These are phyloP conservation scores for Tipula unca DNA, from an alignment of 2,888 invertebrate genomes.

Conservation along the genomic window DNA sequence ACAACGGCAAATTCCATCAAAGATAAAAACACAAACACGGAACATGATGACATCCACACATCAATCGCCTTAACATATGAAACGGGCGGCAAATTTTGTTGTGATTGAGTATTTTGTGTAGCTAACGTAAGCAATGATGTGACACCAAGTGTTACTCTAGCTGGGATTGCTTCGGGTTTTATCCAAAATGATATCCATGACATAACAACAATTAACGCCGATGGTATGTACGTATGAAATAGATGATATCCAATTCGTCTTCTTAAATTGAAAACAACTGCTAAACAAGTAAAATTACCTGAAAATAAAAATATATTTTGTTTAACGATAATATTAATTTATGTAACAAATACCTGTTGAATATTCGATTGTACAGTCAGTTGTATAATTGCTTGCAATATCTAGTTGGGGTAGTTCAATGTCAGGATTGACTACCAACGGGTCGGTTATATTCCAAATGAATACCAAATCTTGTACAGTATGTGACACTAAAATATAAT, in stretches of 20 bases:
- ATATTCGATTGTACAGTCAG: constrained; percentile 74
- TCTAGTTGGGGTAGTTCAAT: constrained; percentile 84
- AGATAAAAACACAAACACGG: constrained; percentile 84
- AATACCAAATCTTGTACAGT: constrained; percentile 84
- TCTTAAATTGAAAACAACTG: constrained; percentile 77
- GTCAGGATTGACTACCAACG: constrained; percentile 77
- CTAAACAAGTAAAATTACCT: constrained; percentile 89
- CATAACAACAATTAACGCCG: constrained; percentile 87
- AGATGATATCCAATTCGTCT: constrained; percentile 81
- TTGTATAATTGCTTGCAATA: constrained; percentile 76
- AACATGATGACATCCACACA: constrained; percentile 88
- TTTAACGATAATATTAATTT: not conserved
- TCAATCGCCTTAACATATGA: constrained; percentile 90
- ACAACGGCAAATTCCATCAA: constrained; percentile 86
- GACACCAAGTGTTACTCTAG: constrained; percentile 79
- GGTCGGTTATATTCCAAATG: constrained; percentile 82
- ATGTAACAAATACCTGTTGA: constrained; percentile 31
- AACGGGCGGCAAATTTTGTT: constrained; percentile 80
- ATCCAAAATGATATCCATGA: constrained; percentile 97
- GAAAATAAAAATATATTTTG: constrained; percentile 27
- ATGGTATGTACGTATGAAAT: constrained; percentile 87
- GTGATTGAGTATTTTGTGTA: constrained; percentile 87
- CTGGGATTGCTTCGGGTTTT: constrained; percentile 86
- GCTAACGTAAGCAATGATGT: constrained; percentile 80
- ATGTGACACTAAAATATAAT: constrained; percentile 64